These are phyloP conservation scores for Alsophila aescularia DNA, from an alignment of 2,888 invertebrate genomes.

Conservation along the genomic window DNA sequence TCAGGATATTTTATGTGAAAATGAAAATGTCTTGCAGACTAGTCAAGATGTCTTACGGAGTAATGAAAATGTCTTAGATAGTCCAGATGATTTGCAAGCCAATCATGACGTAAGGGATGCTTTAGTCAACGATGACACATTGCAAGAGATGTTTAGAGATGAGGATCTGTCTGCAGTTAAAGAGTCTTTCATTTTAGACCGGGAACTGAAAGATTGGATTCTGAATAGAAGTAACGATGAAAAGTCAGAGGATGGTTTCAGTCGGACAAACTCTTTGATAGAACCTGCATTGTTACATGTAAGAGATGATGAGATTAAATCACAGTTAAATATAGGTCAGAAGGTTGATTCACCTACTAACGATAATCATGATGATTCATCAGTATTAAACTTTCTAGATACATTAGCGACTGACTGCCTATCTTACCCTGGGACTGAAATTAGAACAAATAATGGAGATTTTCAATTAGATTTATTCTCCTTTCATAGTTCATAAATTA, in stretches of 20 bases:
- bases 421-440: conserved; percentile 71
- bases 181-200: conserved; percentile 51
- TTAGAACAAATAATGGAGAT: conserved; percentile 71
- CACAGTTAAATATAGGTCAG: conserved; percentile 32
- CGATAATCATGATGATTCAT: conserved; percentile 58
- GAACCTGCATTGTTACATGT: conserved; percentile 64
- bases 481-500: conserved; percentile 63
- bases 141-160: conserved; percentile 61
- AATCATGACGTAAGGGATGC: conserved; percentile 28
- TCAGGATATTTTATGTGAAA: conserved; percentile 12
- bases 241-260: conserved; percentile 60
- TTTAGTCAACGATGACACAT: conserved; percentile 38
- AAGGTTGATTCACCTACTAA: conserved; percentile 29
- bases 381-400: conserved; percentile 75
- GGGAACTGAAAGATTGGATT: conserved; percentile 63
- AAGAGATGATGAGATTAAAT: conserved; percentile 47
- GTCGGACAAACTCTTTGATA: conserved; percentile 61
- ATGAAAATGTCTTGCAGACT: conserved; percentile 19
- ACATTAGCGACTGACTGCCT: conserved; percentile 69
- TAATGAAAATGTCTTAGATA: conserved; percentile 9
- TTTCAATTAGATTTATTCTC: conserved; percentile 76
- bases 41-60: conserved; percentile 14
- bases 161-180: conserved; percentile 58
- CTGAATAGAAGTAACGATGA: conserved; percentile 54
- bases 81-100: conserved; percentile 20